Percentiles rank a stretch among this genome's conserved stretches.
Conservation (phyloP, 1,140 invertebrate genomes). For the Spodoptera frugiperda region DNA sequence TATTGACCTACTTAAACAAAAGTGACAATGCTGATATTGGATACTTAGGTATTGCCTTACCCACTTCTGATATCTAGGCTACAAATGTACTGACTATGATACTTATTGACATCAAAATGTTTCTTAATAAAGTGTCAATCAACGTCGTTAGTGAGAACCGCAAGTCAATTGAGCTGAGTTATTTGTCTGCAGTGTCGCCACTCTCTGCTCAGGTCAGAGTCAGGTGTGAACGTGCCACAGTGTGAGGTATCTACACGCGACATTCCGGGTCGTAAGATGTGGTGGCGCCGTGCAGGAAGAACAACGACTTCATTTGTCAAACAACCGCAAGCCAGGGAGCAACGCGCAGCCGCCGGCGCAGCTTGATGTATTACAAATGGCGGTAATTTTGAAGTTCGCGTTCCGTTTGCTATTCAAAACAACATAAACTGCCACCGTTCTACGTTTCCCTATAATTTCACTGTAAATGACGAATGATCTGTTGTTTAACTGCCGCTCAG, state of each 20-base stretch:
- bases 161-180: conserved; percentile 8
- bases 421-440: conserved; percentile 50
- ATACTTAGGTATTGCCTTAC: not conserved
- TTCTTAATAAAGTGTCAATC: conserved; percentile 17
- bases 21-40: conserved; percentile 23
- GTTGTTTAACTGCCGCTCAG: conserved; percentile 55
- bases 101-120: conserved; percentile 21
- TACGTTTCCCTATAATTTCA: conserved; percentile 67
- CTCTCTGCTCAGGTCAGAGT: not conserved
- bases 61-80: conserved; percentile 16
- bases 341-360: conserved; percentile 53
- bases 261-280: conserved; percentile 60
- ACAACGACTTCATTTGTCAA: conserved; percentile 79
- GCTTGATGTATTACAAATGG: conserved; percentile 76
- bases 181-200: conserved; percentile 36
- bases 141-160: conserved; percentile 1
- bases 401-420: conserved; percentile 70
- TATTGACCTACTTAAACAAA: conserved; percentile 20
- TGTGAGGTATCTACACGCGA: conserved; percentile 11
- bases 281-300: conserved; percentile 56
- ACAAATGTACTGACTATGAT: not conserved
- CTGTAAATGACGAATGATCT: conserved; percentile 65
- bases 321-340: conserved; percentile 70
- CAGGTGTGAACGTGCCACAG: conserved; percentile 8
- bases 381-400: conserved; percentile 75